Percentiles rank a stretch among this genome's conserved stretches.
Conservation (phyloP, 2,113 vertebrate species). For the Tyrannus savana region DNA sequence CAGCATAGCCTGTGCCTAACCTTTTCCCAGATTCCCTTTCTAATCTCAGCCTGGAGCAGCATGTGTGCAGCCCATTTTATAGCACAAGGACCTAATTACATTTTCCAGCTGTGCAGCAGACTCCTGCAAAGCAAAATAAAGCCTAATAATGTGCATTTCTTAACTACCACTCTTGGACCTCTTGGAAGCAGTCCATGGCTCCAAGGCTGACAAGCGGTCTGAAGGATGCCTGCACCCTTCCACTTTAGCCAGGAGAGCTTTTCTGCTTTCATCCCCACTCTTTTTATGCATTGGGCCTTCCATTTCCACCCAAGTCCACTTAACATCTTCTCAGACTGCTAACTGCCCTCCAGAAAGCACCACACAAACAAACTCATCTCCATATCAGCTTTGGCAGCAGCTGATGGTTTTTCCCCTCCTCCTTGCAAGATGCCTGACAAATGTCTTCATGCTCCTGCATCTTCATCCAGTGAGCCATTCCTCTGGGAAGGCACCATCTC, state of each 20-base stretch:
- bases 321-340: neutral
- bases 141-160: constrained; percentile 2
- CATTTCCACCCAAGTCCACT: neutral
- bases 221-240: neutral
- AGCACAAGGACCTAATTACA: constrained; percentile 53
- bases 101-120: constrained; percentile 50
- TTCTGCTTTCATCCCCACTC: neutral
- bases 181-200: constrained; percentile 15
- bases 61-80: constrained; percentile 16
- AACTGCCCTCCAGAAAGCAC: neutral
- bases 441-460: neutral
- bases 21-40: neutral
- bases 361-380: neutral
- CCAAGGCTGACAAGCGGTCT: neutral
- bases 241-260: neutral
- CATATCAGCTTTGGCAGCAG: neutral
- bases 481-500: neutral
- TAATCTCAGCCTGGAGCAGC: constrained; percentile 33
- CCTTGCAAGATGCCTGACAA: accelerated
- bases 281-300: neutral
- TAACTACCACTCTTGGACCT: constrained; percentile 18
- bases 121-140: constrained; percentile 29
- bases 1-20: neutral
- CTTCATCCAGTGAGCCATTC: neutral
- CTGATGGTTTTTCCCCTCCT: neutral